Percentiles rank a stretch among this genome's conserved stretches.
Conservation (phyloP, 2,797 vertebrate species). For the Balearica regulorum region DNA sequence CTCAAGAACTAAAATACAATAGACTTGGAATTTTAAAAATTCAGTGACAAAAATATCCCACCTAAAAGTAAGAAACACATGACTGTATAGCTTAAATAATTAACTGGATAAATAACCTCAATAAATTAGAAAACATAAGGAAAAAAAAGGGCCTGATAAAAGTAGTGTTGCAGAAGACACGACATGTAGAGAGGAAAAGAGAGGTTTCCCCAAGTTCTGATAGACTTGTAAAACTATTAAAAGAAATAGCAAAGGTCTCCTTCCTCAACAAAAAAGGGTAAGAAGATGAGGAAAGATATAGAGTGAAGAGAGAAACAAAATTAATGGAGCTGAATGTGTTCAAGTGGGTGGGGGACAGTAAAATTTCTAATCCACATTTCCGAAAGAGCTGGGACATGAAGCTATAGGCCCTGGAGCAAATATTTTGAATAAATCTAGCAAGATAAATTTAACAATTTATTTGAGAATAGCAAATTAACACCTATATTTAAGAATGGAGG, state of each 20-base stretch:
- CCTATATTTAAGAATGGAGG: background rate
- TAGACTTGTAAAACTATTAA: background rate
- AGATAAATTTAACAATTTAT: background rate
- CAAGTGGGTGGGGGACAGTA: no score
- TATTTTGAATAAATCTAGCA: background rate
- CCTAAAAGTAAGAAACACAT: background rate
- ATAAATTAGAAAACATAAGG: background rate
- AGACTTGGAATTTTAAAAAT: background rate
- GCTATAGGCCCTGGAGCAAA: background rate
- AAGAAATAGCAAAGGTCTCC: background rate
- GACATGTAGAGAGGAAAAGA: background rate
- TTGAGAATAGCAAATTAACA: slow-evolving; percentile 7
- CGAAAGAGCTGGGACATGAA: background rate
- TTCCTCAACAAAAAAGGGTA: background rate
- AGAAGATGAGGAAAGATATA: background rate
- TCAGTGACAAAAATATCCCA: background rate
- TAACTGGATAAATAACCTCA: background rate
- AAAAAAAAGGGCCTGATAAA: background rate
- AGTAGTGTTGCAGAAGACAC: background rate
- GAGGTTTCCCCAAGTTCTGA: background rate
- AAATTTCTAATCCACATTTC: background rate
- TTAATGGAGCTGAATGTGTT: background rate
- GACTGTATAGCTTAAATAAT: background rate
- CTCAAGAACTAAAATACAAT: background rate
- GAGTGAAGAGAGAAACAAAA: background rate